Evolutionary conservation across 2,113 vertebrate species (phyloP).

Genomic region (Taurulus bubalis): DNA sequence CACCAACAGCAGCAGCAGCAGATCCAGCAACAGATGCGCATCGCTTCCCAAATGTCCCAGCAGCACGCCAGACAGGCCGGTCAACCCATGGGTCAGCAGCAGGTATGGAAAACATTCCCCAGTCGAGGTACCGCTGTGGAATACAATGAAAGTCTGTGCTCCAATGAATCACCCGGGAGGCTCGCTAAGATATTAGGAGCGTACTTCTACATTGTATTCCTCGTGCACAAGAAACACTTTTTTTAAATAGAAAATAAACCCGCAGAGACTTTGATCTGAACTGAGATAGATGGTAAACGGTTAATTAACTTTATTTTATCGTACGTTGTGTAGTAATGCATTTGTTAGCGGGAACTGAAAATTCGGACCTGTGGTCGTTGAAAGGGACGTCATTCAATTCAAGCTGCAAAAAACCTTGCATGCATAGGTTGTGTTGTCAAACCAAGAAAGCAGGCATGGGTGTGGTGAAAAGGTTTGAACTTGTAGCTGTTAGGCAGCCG

Average conservation of each 20-base stretch:
- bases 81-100: constrained; percentile 92
- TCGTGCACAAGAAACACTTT: not conserved
- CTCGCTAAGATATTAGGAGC: not conserved
- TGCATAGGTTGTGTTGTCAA: not conserved
- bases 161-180: not conserved
- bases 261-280: not conserved
- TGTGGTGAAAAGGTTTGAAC: not conserved
- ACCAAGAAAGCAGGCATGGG: not conserved
- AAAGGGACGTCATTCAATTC: not conserved
- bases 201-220: not conserved
- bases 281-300: not conserved
- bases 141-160: not conserved
- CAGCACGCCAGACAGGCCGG: constrained; percentile 88
- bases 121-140: not conserved
- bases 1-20: constrained; percentile 91
- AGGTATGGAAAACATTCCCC: constrained; percentile 77
- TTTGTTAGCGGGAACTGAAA: not conserved
- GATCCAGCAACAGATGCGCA: constrained; percentile 92
- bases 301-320: not conserved
- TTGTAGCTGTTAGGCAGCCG: not conserved
- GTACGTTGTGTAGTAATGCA: not conserved
- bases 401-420: not conserved
- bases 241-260: not conserved
- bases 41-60: constrained; percentile 90
- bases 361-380: not conserved